phyloP scores from a whole-genome alignment of 1,140 invertebrate genomes.

The Meteorus sp. region DNA sequence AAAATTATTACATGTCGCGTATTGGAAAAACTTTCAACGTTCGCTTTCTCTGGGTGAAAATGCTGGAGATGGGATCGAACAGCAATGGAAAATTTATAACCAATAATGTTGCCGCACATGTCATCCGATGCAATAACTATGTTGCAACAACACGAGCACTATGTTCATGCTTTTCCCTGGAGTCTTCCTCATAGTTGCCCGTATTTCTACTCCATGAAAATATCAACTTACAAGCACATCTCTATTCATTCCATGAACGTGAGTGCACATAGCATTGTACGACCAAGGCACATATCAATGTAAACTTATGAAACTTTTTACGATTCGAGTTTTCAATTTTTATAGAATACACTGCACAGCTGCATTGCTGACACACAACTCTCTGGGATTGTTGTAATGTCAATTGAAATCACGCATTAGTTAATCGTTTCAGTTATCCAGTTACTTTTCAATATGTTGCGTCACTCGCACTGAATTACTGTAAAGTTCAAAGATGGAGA shows the following conservation, averaged over 20 bases:
- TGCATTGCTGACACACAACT: too few relatives aligned
- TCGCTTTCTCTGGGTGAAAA: not conserved
- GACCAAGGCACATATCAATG: too few relatives aligned
- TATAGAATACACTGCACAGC: too few relatives aligned
- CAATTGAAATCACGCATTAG: too few relatives aligned
- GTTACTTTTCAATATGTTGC: not conserved
- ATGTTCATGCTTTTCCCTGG: not conserved
- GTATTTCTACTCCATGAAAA: conserved; percentile 6
- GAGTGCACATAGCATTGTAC: too few relatives aligned
- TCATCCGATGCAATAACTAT: not conserved
- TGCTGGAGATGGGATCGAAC: not conserved
- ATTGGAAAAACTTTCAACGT: conserved; percentile 13
- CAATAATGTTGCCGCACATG: conserved; percentile 16
- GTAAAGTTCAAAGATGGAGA: not conserved
- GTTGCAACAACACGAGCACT: not conserved
- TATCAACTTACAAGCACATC: conserved; percentile 15
- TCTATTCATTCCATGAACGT: conserved; percentile 4
- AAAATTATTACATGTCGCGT: not conserved
- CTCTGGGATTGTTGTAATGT: too few relatives aligned
- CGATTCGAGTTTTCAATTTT: conserved; percentile 43
- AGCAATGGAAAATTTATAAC: conserved; percentile 19
- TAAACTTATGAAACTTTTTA: conserved; percentile 47
- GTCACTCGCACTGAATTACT: not conserved
- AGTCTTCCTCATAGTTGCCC: not conserved
- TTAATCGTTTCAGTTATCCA: not conserved